Conservation (phyloP, 2,113 vertebrate species). For the Bubo blakistoni region DNA sequence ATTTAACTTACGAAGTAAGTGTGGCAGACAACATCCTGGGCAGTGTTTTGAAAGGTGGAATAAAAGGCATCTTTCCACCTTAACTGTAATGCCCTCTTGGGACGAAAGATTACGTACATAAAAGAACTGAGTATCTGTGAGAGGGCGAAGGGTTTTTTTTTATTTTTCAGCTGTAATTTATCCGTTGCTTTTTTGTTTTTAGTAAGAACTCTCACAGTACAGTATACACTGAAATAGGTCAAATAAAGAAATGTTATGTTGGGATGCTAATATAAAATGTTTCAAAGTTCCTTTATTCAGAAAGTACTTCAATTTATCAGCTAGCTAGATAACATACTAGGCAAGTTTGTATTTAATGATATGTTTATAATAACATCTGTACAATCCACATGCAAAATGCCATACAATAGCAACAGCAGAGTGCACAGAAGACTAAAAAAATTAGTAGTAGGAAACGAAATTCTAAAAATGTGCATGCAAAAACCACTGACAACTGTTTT, state of each 20-base stretch:
- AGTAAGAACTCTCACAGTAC: not conserved
- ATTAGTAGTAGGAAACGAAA: not conserved
- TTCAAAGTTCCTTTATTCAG: not conserved
- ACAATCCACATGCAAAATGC: slow-evolving; percentile 19
- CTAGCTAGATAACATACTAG: not conserved
- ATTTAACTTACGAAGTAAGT: not conserved
- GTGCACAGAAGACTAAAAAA: not conserved
- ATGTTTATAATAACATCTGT: not conserved
- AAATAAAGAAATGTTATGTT: not conserved
- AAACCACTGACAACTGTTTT: not conserved
- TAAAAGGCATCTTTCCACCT: not conserved
- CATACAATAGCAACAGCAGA: not conserved
- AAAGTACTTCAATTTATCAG: not conserved
- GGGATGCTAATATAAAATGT: not conserved
- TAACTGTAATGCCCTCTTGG: not conserved
- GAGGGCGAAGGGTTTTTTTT: not conserved
- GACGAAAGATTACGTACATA: not conserved
- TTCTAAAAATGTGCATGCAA: not conserved
- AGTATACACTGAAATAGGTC: not conserved
- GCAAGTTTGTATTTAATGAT: not conserved
- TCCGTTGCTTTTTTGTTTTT: not conserved
- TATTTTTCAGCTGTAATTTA: not conserved
- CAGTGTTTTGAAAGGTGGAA: not conserved
- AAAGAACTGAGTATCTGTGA: not conserved
- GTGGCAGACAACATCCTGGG: not conserved